A percentile compares a stretch with the other conserved stretches of the same genome.
Conservation (phyloP, 2,113 vertebrate genomes). For the Alosa alosa region DNA sequence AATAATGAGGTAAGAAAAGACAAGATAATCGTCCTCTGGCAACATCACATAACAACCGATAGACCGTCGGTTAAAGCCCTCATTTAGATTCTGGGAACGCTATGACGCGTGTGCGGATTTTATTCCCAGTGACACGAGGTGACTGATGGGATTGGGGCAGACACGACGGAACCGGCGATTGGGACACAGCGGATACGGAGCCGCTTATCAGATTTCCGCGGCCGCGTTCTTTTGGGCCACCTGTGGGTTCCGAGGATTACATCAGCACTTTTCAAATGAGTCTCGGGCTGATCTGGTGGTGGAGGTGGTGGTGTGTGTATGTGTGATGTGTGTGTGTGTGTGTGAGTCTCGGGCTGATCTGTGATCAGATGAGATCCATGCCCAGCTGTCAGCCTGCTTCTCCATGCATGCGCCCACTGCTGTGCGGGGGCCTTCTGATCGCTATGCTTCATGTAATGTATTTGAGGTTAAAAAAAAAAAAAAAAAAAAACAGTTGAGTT, state of each 20-base stretch:
- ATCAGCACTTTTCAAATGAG: neutral
- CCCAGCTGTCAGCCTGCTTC: neutral
- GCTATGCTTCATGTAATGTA: neutral
- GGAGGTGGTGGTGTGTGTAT: no score
- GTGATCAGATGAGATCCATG: neutral
- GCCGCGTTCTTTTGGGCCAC: neutral
- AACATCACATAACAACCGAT: neutral
- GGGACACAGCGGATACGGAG: neutral
- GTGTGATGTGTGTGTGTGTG: no score
- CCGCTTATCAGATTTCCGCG: neutral
- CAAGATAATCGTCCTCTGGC: neutral
- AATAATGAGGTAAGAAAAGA: neutral
- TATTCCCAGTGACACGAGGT: neutral
- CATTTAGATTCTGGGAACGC: neutral
- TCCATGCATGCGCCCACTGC: no score
- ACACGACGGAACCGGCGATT: neutral
- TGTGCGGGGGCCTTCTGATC: neutral
- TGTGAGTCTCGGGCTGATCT: neutral
- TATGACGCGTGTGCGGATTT: neutral
- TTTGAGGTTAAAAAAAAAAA: neutral
- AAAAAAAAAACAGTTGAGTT: neutral
- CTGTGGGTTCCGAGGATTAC: conserved; percentile 1
- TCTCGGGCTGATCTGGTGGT: neutral
- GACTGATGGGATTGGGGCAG: neutral
- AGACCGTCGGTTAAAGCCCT: neutral